Evolutionary conservation across 2,888 invertebrate species (phyloP), one percentile per base, ranked within the genome.

Genomic region (Cephus pulcher): DNA sequence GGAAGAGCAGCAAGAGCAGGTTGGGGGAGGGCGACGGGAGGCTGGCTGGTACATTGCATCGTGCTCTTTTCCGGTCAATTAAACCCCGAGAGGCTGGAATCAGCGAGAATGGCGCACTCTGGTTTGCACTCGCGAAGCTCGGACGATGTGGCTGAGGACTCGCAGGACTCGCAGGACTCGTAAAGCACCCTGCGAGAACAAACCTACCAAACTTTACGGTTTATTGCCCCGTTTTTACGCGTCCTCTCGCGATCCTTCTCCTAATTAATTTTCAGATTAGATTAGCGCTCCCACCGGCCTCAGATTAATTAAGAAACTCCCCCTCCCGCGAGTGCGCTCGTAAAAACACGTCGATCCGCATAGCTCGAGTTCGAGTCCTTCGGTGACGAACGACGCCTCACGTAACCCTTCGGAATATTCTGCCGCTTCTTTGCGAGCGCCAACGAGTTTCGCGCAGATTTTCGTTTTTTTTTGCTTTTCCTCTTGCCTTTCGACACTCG

Each of bases 31-130:
- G 6, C 15, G 40, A 15, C 1, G 6, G 15, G 6, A 6, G 40
- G 6, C 15, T 4, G 6, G 6, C 6, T 40, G 15, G 40, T 4
- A 4, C 12, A 1, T 30, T 70, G 15, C 15, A 23, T 2, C 73
- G 69, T 78, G 79, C 70, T 75, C 74, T 74, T 79, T 83, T 80
- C 81, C 84, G 83, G 80, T 82, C 84, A 82, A 84, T 85, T 84
- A 86, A 81, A 73, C 75, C 69, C 81, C 77, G 34, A 81, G 81
- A 78, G 80, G 79, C 76, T 78, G 79, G 76, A 74, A 78, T 80
- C 77, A 76, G 80, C 74, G 34, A n/a, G 23, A 23, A 74, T 12
- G n/a, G 12, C 23, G 74, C 74, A n/a, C n/a, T 34, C 34, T 74
- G 74, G 15, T 74, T 74, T 74, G 30, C 74, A 11, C n/a, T 34